phyloP scores from a whole-genome alignment of 2,113 vertebrate species.

The Rhinolophus sinicus region DNA sequence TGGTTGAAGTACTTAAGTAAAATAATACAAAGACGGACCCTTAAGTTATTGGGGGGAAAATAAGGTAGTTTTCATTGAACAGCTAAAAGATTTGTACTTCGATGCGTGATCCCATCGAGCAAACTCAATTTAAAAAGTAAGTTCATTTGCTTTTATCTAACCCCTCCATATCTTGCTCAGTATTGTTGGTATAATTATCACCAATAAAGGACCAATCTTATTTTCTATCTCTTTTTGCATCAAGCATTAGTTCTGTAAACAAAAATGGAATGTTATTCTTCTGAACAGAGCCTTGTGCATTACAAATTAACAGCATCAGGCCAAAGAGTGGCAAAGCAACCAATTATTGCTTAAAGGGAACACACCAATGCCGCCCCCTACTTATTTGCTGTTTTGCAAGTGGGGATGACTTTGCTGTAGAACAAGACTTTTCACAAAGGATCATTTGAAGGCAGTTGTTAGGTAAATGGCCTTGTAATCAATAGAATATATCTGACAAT shows the following conservation, averaged over 20 bases:
- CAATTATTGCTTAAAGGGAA: slow-evolving; percentile 63
- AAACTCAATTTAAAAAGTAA: slow-evolving; percentile 67
- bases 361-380: background rate
- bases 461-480: slow-evolving; percentile 20
- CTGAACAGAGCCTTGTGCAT: slow-evolving; percentile 59
- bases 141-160: slow-evolving; percentile 80
- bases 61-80: slow-evolving; percentile 73
- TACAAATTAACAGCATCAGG: slow-evolving; percentile 63
- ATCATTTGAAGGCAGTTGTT: background rate
- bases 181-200: slow-evolving; percentile 72
- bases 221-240: slow-evolving; percentile 74
- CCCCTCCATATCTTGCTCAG: slow-evolving; percentile 67
- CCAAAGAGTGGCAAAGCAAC: slow-evolving; percentile 63
- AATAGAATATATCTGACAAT: background rate
- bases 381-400: slow-evolving; percentile 40
- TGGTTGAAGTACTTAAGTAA: slow-evolving; percentile 74
- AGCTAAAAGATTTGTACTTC: slow-evolving; percentile 69
- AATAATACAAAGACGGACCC: slow-evolving; percentile 70
- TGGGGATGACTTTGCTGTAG: background rate
- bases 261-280: slow-evolving; percentile 76
- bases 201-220: slow-evolving; percentile 77
- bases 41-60: slow-evolving; percentile 59
- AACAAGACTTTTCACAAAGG: slow-evolving; percentile 11
- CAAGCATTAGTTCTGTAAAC: slow-evolving; percentile 53
- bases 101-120: slow-evolving; percentile 70